Percentiles rank a stretch among this genome's conserved stretches.
Evolutionary conservation across 2,888 invertebrate genomes (phyloP).

Genomic region (Megaustenia siamemsis): DNA sequence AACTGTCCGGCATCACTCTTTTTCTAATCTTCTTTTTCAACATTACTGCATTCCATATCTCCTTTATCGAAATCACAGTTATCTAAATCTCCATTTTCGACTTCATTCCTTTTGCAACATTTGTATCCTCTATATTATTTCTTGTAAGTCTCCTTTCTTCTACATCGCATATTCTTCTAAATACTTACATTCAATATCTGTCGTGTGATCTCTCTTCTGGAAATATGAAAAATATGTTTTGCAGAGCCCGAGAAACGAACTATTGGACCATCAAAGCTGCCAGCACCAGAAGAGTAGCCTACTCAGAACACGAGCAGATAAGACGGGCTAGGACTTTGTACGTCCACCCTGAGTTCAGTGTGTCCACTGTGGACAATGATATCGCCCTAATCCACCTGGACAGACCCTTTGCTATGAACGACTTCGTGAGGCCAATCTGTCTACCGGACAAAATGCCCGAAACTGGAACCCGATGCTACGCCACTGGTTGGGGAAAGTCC

Average conservation of each 20-base stretch:
- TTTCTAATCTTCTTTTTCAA: too few species aligned
- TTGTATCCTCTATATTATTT: too few species aligned
- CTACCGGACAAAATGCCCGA: slow-evolving; percentile 64
- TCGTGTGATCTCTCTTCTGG: too few species aligned
- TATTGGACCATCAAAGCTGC: slow-evolving; percentile 64
- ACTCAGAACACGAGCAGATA: slow-evolving; percentile 65
- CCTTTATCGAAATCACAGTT: too few species aligned
- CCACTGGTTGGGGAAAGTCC: slow-evolving; percentile 72
- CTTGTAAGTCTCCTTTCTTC: too few species aligned
- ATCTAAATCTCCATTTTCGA: too few species aligned
- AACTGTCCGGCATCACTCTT: too few species aligned
- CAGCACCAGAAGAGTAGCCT: slow-evolving; percentile 68
- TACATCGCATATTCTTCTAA: too few species aligned
- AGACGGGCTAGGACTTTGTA: slow-evolving; percentile 62
- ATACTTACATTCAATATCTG: too few species aligned
- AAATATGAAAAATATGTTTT: too few species aligned
- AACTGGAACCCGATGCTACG: slow-evolving; percentile 68
- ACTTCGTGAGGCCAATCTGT: slow-evolving; percentile 74
- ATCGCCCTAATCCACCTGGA: slow-evolving; percentile 70
- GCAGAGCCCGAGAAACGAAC: slow-evolving; percentile 37
- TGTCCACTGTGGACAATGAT: slow-evolving; percentile 69
- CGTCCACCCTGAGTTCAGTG: slow-evolving; percentile 63
- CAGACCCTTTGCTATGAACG: slow-evolving; percentile 67
- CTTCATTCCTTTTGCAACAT: too few species aligned
- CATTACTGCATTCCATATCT: too few species aligned